A percentile compares a stretch with the other conserved stretches of the same genome.
phyloP scores from a whole-genome alignment of 2,888 invertebrate species.

The Agriopis aurantiaria region DNA sequence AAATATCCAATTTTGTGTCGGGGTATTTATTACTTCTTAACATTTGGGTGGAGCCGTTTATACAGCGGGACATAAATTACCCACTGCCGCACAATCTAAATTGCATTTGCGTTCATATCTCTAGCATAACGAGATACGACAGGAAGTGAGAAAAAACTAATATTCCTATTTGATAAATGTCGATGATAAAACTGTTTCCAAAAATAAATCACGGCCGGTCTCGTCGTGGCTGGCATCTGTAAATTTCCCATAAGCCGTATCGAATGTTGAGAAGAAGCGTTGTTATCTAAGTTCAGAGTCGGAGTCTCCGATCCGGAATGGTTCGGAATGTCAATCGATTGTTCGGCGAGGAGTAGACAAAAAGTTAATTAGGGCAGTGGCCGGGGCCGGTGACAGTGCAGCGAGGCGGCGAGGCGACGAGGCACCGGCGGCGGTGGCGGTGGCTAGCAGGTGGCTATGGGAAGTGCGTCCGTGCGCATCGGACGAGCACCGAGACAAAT shows the following conservation, averaged over 20 bases:
- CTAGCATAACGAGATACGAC: conserved; percentile 37
- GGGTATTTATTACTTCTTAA: conserved; percentile 45
- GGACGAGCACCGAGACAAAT: conserved; percentile 78
- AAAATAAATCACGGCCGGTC: conserved; percentile 40
- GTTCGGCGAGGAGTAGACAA: conserved; percentile 68
- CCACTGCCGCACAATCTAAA: conserved; percentile 37
- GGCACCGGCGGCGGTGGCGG: conserved; percentile 36
- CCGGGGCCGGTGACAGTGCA: conserved; percentile 65
- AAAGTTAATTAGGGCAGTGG: conserved; percentile 80
- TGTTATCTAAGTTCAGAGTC: conserved; percentile 48
- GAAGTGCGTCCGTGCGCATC: conserved; percentile 85
- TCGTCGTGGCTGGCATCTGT: conserved; percentile 37
- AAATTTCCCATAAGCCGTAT: conserved; percentile 49
- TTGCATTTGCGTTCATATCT: conserved; percentile 33
- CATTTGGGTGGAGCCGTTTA: conserved; percentile 43
- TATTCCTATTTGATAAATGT: conserved; percentile 41
- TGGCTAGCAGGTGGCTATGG: conserved; percentile 76
- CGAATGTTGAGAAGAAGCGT: conserved; percentile 50
- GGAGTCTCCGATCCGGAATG: conserved; percentile 56
- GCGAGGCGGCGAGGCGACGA: conserved; percentile 39
- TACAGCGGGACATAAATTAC: conserved; percentile 42
- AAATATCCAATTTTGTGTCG: conserved; percentile 38
- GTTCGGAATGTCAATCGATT: conserved; percentile 71
- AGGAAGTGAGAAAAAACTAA: conserved; percentile 41
- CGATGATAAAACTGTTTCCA: conserved; percentile 38